Conservation (phyloP, 2,888 invertebrate species). For the Cyaniris semiargus region DNA sequence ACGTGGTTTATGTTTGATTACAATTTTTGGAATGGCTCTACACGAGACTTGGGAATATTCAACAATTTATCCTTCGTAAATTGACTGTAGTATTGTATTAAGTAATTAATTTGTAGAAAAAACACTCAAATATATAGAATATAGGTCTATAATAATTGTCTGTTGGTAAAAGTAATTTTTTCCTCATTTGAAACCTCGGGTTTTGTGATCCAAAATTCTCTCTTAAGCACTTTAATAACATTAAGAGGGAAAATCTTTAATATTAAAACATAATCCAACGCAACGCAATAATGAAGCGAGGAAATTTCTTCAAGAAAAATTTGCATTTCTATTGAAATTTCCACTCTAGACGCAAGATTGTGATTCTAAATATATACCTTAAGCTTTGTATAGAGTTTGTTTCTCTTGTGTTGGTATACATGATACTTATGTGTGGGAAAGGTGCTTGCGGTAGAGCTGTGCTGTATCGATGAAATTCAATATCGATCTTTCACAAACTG, state of each 20-base stretch:
- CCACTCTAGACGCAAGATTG: slow-evolving; percentile 71
- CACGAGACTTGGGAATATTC: background rate
- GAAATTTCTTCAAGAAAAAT: slow-evolving; percentile 71
- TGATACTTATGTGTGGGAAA: slow-evolving; percentile 44
- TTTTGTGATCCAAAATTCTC: background rate
- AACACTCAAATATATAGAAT: background rate
- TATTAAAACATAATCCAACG: slow-evolving; percentile 30
- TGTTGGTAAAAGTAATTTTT: background rate
- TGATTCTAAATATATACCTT: slow-evolving; percentile 70
- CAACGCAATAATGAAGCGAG: slow-evolving; percentile 53
- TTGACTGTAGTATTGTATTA: background rate
- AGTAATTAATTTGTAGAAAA: background rate
- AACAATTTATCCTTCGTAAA: background rate
- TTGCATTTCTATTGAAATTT: slow-evolving; percentile 80
- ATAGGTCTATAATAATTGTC: too few species aligned
- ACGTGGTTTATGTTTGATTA: background rate
- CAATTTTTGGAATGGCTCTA: background rate
- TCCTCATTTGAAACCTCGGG: background rate
- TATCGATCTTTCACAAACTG: background rate
- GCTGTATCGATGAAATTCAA: slow-evolving; percentile 35
- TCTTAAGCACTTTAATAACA: slow-evolving; percentile 7
- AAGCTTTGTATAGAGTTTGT: slow-evolving; percentile 62
- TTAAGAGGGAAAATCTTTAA: slow-evolving; percentile 23
- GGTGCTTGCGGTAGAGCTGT: slow-evolving; percentile 44
- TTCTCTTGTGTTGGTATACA: slow-evolving; percentile 45